phyloP scores from a whole-genome alignment of 2,888 invertebrate genomes.

The Aleiodes leptofemur region DNA sequence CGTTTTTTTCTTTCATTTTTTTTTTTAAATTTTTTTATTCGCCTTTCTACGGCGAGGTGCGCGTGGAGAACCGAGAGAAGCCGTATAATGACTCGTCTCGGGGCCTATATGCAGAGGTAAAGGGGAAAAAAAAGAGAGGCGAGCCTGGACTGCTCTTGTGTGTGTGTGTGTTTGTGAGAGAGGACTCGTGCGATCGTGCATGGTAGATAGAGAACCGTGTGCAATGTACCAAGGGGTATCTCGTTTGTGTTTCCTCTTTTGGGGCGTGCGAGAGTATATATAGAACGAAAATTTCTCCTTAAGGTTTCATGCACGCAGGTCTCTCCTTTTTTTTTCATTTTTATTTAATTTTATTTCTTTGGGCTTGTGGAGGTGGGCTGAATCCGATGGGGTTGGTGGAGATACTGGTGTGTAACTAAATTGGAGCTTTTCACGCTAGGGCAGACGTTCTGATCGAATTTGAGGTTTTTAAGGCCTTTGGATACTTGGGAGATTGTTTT shows the following conservation, averaged over 20 bases:
- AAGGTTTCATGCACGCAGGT: constrained; percentile 27
- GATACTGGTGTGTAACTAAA: constrained; percentile 6
- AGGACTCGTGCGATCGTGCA: constrained; percentile 68
- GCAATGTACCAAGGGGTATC: constrained; percentile 33
- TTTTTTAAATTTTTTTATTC: constrained; percentile 61
- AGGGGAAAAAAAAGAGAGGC: neutral
- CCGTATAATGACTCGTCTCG: constrained; percentile 65
- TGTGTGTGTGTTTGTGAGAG: neutral
- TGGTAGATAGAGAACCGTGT: constrained; percentile 64
- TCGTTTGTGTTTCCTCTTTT: constrained; percentile 29
- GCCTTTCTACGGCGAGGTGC: constrained; percentile 51
- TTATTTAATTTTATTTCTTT: neutral
- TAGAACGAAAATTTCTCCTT: constrained; percentile 27
- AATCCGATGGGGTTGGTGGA: constrained; percentile 15
- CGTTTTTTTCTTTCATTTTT: constrained; percentile 33
- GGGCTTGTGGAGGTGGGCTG: constrained; percentile 16
- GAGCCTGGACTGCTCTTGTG: neutral
- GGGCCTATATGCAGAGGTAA: constrained; percentile 41
- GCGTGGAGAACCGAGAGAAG: constrained; percentile 45
- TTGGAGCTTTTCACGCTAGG: constrained; percentile 24
- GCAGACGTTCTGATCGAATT: too few species aligned
- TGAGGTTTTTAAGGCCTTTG: too few species aligned
- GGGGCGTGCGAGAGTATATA: constrained; percentile 26
- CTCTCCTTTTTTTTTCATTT: too few species aligned
- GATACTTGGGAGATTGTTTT: too few species aligned